Conservation (phyloP, 2,888 invertebrate genomes). For the Nezara viridula region DNA sequence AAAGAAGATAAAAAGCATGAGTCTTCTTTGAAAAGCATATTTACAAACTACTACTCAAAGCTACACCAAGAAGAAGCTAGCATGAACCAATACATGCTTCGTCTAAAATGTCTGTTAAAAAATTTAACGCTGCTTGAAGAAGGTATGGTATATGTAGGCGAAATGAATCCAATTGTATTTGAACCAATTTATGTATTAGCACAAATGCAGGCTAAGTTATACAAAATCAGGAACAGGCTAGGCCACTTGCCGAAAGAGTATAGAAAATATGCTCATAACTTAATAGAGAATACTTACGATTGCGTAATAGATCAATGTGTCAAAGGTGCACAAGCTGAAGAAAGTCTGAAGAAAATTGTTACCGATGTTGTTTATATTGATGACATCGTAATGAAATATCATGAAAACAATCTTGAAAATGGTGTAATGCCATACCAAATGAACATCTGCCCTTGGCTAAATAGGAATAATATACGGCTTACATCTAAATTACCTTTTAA, state of each 20-base stretch:
- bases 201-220: conserved; percentile 47
- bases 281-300: neutral
- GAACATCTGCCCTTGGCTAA: neutral
- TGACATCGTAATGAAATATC: neutral
- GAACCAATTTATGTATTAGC: conserved; percentile 54
- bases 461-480: neutral
- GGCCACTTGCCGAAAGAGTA: conserved; percentile 1
- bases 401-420: neutral
- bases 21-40: neutral
- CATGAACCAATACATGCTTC: conserved; percentile 47
- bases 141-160: conserved; percentile 19
- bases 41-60: neutral
- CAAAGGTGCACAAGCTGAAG: neutral
- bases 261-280: neutral
- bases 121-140: conserved; percentile 40
- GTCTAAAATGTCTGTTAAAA: conserved; percentile 26
- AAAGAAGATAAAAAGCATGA: neutral
- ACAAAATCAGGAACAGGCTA: conserved; percentile 32
- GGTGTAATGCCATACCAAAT: neutral
- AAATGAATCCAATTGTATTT: conserved; percentile 27
- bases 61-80: neutral
- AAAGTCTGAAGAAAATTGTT: conserved; percentile 25
- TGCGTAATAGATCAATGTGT: conserved; percentile 40
- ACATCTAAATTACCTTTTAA: neutral
- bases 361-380: conserved; percentile 16